Evolutionary conservation across 2,888 invertebrate genomes (phyloP).

Genomic region (Neoaliturus tenellus): DNA sequence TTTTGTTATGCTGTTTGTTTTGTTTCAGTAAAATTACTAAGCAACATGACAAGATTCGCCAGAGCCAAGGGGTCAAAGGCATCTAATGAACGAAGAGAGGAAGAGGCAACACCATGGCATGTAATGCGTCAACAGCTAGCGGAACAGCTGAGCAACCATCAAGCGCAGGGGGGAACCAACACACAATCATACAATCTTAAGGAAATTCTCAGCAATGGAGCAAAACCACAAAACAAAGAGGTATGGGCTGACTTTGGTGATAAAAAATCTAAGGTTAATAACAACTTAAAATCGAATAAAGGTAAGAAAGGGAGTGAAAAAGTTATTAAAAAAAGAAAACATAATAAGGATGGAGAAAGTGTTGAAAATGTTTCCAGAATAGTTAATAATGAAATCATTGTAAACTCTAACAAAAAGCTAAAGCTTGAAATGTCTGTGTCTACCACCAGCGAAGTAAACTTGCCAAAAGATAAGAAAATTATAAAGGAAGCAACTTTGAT

Average conservation of each 20-base stretch:
- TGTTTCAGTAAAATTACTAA: too few relatives aligned
- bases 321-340: too few relatives aligned
- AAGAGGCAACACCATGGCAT: constrained; percentile 84
- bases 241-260: constrained; percentile 71
- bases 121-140: constrained; percentile 75
- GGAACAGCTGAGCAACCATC: not conserved
- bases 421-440: too few relatives aligned
- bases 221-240: constrained; percentile 54
- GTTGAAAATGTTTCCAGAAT: too few relatives aligned
- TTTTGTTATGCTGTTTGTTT: too few relatives aligned
- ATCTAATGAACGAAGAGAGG: constrained; percentile 81
- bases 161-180: not conserved
- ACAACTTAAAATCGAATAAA: not conserved
- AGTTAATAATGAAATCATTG: too few relatives aligned
- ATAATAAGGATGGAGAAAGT: too few relatives aligned
- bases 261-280: constrained; percentile 5
- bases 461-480: too few relatives aligned
- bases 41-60: constrained; percentile 88
- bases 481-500: too few relatives aligned
- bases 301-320: too few relatives aligned
- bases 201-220: not conserved
- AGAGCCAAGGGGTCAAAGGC: constrained; percentile 85
- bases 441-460: too few relatives aligned
- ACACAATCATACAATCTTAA: not conserved
- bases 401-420: too few relatives aligned